Percentiles rank a stretch among this genome's conserved stretches.
Evolutionary conservation across 2,113 vertebrate genomes (phyloP).

Genomic region (Kryptolebias marmoratus): DNA sequence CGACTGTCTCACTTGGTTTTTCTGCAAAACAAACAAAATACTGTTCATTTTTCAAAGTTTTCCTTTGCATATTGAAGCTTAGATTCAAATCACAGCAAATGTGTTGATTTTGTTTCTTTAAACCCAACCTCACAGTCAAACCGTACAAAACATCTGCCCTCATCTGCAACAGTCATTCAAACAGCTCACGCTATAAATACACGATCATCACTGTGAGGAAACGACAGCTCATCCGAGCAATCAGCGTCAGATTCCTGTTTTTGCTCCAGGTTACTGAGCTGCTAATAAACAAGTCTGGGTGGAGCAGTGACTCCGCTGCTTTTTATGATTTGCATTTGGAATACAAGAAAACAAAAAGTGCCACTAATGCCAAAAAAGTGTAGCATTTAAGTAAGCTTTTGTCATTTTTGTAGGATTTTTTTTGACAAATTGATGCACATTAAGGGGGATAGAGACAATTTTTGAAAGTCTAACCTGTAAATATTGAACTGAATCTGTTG

Average conservation of each 20-base stretch:
- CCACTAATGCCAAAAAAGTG: neutral
- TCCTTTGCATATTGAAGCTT: neutral
- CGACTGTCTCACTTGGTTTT: neutral
- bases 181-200: slow-evolving; percentile 45
- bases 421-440: no score
- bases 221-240: slow-evolving; percentile 61
- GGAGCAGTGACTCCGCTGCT: neutral
- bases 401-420: no score
- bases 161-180: slow-evolving; percentile 18
- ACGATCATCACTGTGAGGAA: slow-evolving; percentile 57
- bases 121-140: neutral
- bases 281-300: slow-evolving; percentile 64
- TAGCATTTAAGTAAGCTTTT: neutral
- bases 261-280: slow-evolving; percentile 58
- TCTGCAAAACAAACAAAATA: neutral
- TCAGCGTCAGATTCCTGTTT: slow-evolving; percentile 74
- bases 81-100: neutral
- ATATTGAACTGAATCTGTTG: slow-evolving; percentile 16
- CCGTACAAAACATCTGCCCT: neutral
- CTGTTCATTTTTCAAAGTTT: neutral
- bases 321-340: no score
- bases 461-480: no score
- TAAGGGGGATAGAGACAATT: no score
- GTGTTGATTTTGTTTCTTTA: no score
- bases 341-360: neutral